These are phyloP conservation scores for Diabrotica undecimpunctata DNA, from an alignment of 1,140 invertebrate genomes.

Conservation along the genomic window DNA sequence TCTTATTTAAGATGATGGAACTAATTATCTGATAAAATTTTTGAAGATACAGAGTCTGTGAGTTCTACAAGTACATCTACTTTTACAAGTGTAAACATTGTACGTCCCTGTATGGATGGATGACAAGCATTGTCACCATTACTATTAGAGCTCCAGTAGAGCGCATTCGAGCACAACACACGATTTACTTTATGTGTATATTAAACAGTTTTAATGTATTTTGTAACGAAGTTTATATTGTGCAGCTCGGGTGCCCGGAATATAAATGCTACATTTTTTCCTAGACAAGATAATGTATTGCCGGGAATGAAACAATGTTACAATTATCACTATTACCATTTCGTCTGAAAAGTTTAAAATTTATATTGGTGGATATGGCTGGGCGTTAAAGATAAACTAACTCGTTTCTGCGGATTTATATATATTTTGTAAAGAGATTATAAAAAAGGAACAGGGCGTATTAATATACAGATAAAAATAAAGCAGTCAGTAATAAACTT, in stretches of 20 bases:
- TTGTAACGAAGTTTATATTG: conserved; percentile 40
- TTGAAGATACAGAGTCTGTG: too few relatives aligned
- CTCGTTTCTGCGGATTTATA: too few relatives aligned
- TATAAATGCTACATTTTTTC: conserved; percentile 36
- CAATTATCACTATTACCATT: conserved; percentile 8
- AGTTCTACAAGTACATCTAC: too few relatives aligned
- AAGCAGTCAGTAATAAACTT: too few relatives aligned
- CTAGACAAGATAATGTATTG: conserved; percentile 14
- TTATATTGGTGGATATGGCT: background rate
- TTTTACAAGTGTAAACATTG: background rate
- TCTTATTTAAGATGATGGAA: too few relatives aligned
- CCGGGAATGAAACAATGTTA: conserved; percentile 11
- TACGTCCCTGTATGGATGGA: conserved; percentile 5
- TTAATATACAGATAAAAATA: too few relatives aligned
- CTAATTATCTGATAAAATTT: too few relatives aligned
- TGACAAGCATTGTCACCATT: conserved; percentile 26
- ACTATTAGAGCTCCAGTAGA: conserved; percentile 21
- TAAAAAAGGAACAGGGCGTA: too few relatives aligned
- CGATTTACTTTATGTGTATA: conserved; percentile 40
- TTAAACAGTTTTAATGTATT: conserved; percentile 42
- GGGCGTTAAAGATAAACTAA: background rate
- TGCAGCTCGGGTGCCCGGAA: conserved; percentile 34
- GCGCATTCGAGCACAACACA: conserved; percentile 22
- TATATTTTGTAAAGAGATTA: too few relatives aligned
- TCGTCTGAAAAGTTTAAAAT: background rate